Evolutionary conservation across 2,888 invertebrate species (phyloP), one percentile per base, ranked within the genome.

Genomic region (Lithophane ornitopus): DNA sequence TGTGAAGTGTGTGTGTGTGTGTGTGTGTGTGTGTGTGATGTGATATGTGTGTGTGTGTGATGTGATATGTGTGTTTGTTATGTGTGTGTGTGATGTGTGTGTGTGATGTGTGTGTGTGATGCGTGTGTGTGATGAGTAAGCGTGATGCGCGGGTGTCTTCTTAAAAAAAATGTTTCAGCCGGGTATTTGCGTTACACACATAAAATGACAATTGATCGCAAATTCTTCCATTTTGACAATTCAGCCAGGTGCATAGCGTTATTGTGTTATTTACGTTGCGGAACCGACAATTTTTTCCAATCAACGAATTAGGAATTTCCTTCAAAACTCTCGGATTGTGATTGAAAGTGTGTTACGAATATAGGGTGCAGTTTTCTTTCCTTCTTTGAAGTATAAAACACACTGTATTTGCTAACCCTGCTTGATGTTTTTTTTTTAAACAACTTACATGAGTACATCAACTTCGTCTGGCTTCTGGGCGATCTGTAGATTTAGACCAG

Each of bases 401-500:
- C 49, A 16, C 16, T 46, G 46, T 46, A 46, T 46, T 46, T 46
- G 16, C 11, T 8, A 49, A 52, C 6, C 9, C n/a, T n/a, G n/a
- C n/a, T n/a, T 3, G 12, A 3, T 16, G 2, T 52, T 12, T 22
- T 65, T 44, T 22, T 14, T 26, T 22, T 8, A 73, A 19, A 44
- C 44, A 34, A 92, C 94, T 93, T 88, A 97, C 97, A 97, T 97
- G 89, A 98, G 97, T 39, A 99, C 97, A 58, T 99, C 99, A 0
- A 99, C 97, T 95, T 99, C 99, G 92, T 99, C 99, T 0, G 98
- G 98, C 90, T 98, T 98, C 87, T 99, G 97, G 0, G 99, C 99
- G 22, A 99, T 98, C 85, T 98, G 97, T 65, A 99, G 94, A 93
- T 99, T 99, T 41, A 99, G 97, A 19, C 99, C 98, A 39, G 99